Base-by-base conservation (phyloP, 2,113 vertebrate species). In the Prionailurus viverrinus region DNA sequence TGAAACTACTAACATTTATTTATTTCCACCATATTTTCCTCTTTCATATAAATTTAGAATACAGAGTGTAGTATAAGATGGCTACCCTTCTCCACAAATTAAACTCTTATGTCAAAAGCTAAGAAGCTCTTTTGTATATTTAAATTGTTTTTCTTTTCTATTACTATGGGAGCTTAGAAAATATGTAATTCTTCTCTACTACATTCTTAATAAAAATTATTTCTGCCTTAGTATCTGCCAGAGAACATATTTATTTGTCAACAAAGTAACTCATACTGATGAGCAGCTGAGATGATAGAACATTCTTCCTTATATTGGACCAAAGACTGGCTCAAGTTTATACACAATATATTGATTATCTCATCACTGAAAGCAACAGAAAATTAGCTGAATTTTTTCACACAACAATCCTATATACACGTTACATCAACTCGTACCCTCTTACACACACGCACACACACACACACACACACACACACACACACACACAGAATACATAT, bases 151-250 rank as follows among this genome's bases (percentile, higher is more conserved):
- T 65, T 86, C 21, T 63, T 82, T 95, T 89, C 27, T 82, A 45
- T 66, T 41, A 96, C 14, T 61, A 76, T 55, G 19, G 25, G 55
- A 91, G 13, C 2, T 84, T 69, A 89, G 4, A 45, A 58, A 21
- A 80, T 55, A 94, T 11, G 4, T 94, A 82, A 73, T 79, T 95
- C 48, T 74, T 89, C 33, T 73, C 31, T 65, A 78, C 27, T 18
- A 45, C 7, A n/a, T 80, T 7, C 41, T 76, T 80, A 94, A 82
- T 89, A 94, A 95, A 89, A 91, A 31, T 87, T 69, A 92, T 76
- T 78, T 93, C 51, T 31, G 48, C 27, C 31, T 76, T 66, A 86
- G 36, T 29, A 68, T 65, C 33, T 39, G 19, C 36, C 39, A 79
- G 93, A 53, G 10, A 1, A 65, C 18, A 16, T 14, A 81, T 88